A percentile compares a stretch with the other conserved stretches of the same genome.
Evolutionary conservation across 2,888 invertebrate species (phyloP).

Genomic region (Spialia ferax): DNA sequence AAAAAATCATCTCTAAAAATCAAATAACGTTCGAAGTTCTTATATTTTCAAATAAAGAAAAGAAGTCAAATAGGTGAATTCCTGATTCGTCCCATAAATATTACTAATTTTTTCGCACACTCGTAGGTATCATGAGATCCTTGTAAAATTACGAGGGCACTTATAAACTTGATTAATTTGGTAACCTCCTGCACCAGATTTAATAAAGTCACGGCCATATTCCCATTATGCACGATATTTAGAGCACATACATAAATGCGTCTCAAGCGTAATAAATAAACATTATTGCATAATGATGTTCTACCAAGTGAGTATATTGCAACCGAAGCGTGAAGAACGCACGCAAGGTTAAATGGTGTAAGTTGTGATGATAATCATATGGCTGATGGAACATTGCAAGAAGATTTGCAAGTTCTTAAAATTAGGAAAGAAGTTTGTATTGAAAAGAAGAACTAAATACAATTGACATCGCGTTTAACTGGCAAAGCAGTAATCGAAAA

Average conservation of each 20-base stretch:
- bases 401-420: neutral
- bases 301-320: neutral
- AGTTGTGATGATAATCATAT: neutral
- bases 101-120: too few species aligned
- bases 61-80: too few species aligned
- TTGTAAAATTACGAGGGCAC: too few species aligned
- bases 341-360: neutral
- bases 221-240: neutral
- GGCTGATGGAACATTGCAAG: too few species aligned
- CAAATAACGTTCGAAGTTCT: too few species aligned
- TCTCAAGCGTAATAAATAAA: neutral
- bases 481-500: too few species aligned
- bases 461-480: too few species aligned
- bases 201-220: neutral
- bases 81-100: too few species aligned
- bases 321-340: slow-evolving; percentile 8
- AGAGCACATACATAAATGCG: slow-evolving; percentile 3
- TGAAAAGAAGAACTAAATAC: neutral
- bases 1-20: too few species aligned
- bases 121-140: too few species aligned
- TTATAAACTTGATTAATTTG: too few species aligned
- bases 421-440: neutral
- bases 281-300: slow-evolving; percentile 9
- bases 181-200: neutral
- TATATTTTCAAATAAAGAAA: too few species aligned